Evolutionary conservation across 1,140 invertebrate genomes (phyloP).

Genomic region (Riptortus pedestris): DNA sequence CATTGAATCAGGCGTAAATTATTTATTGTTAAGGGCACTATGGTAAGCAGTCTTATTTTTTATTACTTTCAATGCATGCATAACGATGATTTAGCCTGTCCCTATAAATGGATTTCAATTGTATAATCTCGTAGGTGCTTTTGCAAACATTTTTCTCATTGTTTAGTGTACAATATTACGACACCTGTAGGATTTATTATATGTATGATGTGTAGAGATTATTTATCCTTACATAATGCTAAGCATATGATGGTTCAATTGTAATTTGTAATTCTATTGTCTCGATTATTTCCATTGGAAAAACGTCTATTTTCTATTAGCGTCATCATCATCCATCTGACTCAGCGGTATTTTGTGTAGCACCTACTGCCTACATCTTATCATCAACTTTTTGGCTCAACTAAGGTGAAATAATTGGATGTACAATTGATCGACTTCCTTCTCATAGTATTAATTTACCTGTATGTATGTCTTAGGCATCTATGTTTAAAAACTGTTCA

Average conservation of each 20-base stretch:
- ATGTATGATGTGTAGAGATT: neutral
- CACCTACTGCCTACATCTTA: constrained; percentile 10
- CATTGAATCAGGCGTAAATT: constrained; percentile 4
- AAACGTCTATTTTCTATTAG: neutral
- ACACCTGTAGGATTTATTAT: neutral
- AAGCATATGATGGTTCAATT: constrained; percentile 11
- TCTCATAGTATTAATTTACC: constrained; percentile 15
- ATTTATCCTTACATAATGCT: neutral
- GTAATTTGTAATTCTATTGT: constrained; percentile 6
- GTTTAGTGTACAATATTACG: neutral
- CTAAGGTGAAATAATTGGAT: constrained; percentile 11
- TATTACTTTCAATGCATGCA: constrained; percentile 8
- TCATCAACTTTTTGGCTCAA: constrained; percentile 5
- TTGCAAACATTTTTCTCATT: constrained; percentile 10
- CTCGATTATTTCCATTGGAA: neutral
- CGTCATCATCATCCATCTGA: neutral
- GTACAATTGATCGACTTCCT: constrained; percentile 12
- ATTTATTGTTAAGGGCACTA: constrained; percentile 14
- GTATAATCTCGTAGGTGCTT: constrained; percentile 11
- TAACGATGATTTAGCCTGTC: constrained; percentile 8
- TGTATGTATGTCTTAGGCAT: constrained; percentile 15
- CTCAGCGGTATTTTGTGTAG: constrained; percentile 11
- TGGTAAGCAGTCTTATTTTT: constrained; percentile 15
- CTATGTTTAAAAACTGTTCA: constrained; percentile 13
- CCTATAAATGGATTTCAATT: constrained; percentile 5